Evolutionary conservation across 2,113 vertebrate genomes (phyloP).

Genomic region (Tinamus guttatus): DNA sequence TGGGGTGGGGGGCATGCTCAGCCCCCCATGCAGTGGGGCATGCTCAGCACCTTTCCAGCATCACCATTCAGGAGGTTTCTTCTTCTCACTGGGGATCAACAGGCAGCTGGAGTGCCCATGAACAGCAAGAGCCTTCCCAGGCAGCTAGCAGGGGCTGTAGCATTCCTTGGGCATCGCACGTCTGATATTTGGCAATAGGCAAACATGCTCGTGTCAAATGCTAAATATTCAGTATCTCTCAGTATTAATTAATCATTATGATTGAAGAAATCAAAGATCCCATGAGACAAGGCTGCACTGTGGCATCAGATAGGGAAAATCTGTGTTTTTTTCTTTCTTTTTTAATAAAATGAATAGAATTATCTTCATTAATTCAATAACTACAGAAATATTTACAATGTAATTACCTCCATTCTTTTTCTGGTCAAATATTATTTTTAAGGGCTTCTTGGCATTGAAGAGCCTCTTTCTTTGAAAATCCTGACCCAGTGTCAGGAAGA

Average conservation of each 20-base stretch:
- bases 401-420: conserved; percentile 56
- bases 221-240: conserved; percentile 1
- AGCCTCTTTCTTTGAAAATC: conserved; percentile 74
- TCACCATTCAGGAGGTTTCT: background rate
- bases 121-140: background rate
- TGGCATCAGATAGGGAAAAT: conserved; percentile 18
- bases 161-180: background rate
- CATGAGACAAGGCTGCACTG: background rate
- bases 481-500: conserved; percentile 78
- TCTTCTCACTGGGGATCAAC: background rate
- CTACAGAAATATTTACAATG: conserved; percentile 70
- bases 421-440: conserved; percentile 77
- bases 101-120: background rate
- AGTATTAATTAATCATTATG: conserved; percentile 29
- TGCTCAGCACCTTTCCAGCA: background rate
- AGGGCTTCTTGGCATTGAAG: conserved; percentile 73
- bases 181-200: background rate
- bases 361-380: conserved; percentile 68
- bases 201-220: conserved; percentile 3
- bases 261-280: conserved; percentile 37
- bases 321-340: background rate
- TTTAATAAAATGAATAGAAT: conserved; percentile 46
- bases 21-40: too few species aligned
- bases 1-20: background rate
- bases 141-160: background rate